phyloP scores from a whole-genome alignment of 1,140 invertebrate species.

The Meloidogyne floridensis region DNA sequence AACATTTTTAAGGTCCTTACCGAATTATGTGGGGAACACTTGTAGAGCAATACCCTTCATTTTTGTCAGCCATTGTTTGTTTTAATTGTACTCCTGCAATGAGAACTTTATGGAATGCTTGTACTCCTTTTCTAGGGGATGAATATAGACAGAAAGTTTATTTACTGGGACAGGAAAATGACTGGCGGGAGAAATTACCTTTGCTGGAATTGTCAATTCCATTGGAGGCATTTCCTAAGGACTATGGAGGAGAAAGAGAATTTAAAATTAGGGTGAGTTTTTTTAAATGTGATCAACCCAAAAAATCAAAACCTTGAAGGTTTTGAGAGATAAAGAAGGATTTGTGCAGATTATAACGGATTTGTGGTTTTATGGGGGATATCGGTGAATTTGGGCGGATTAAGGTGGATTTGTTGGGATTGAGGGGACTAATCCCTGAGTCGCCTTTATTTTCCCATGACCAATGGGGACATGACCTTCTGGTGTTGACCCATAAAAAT shows the following conservation, averaged over 20 bases:
- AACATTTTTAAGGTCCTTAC: slow-evolving; percentile 32
- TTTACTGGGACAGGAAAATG: slow-evolving; percentile 12
- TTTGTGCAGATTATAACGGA: no score
- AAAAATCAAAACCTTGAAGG: no score
- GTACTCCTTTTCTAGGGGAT: slow-evolving; percentile 36
- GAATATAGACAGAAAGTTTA: slow-evolving; percentile 36
- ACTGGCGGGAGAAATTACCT: not conserved
- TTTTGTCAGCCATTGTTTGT: slow-evolving; percentile 35
- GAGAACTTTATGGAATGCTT: slow-evolving; percentile 43
- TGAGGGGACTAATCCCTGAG: no score
- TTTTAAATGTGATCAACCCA: not conserved
- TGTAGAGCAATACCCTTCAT: slow-evolving; percentile 42
- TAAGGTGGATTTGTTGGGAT: no score
- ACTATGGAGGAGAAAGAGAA: slow-evolving; percentile 15
- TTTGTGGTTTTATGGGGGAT: no score
- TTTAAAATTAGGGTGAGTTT: slow-evolving; percentile 1
- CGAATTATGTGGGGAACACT: slow-evolving; percentile 46
- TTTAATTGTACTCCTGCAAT: slow-evolving; percentile 41
- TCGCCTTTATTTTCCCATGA: no score
- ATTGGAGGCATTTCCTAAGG: slow-evolving; percentile 11
- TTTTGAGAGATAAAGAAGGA: no score
- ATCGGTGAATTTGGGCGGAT: no score
- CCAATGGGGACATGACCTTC: no score
- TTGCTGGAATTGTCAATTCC: not conserved
- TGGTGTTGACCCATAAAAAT: no score